Conservation (phyloP, 37 sponge, comb jelly and placozoan genomes). For the Mnemiopsis leidyi region DNA sequence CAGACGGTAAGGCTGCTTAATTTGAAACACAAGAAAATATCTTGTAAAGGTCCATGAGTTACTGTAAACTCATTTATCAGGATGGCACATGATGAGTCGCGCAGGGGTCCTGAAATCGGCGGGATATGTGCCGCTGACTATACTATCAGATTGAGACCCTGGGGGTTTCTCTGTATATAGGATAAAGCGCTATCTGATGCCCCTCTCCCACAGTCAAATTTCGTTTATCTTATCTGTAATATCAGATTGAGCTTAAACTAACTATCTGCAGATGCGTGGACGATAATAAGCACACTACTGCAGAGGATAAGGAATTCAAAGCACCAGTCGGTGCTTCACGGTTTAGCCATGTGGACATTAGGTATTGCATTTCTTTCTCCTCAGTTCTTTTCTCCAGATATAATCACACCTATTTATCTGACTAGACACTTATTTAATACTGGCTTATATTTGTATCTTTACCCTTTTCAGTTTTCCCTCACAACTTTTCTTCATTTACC, state of each 20-base stretch:
- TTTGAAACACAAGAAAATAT: slow-evolving; percentile 38
- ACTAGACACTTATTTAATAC: too few relatives aligned
- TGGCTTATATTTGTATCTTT: too few relatives aligned
- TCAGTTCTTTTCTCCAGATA: too few relatives aligned
- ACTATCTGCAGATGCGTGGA: slow-evolving; percentile 9
- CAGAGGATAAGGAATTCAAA: slow-evolving; percentile 17
- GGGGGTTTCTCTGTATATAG: background rate
- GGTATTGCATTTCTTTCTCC: too few relatives aligned
- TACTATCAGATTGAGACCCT: background rate
- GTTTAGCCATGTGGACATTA: slow-evolving; percentile 38
- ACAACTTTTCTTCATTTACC: background rate
- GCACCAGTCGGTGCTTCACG: slow-evolving; percentile 26
- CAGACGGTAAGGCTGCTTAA: background rate
- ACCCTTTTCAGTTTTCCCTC: background rate
- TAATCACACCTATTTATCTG: too few relatives aligned
- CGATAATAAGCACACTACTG: slow-evolving; percentile 11
- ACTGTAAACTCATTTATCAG: too few relatives aligned
- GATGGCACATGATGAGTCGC: slow-evolving; percentile 47
- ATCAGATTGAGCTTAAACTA: background rate
- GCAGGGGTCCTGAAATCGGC: slow-evolving; percentile 46
- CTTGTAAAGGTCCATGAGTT: too few relatives aligned
- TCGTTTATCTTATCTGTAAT: background rate
- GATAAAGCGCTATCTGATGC: slow-evolving; percentile 58
- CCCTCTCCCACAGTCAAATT: slow-evolving; percentile 11
- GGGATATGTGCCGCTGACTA: slow-evolving; percentile 7